A percentile compares a stretch with the other conserved stretches of the same genome.
Conservation (phyloP, 2,113 vertebrate genomes). For the Crotalus tigris region DNA sequence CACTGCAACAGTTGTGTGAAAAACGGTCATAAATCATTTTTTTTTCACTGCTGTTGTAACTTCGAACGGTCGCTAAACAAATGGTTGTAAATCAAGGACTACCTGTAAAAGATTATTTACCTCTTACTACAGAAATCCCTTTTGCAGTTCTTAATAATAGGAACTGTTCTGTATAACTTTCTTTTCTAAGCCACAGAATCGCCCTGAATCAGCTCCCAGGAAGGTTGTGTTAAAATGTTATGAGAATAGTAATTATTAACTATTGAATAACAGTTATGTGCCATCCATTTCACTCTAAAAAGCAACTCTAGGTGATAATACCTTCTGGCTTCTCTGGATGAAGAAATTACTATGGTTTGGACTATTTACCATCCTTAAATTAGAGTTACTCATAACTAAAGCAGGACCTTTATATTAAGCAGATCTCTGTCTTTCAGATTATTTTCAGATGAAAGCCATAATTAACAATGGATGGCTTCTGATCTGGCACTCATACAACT, state of each 20-base stretch:
- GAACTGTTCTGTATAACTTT: background rate
- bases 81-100: background rate
- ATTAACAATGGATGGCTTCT: background rate
- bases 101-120: background rate
- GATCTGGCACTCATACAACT: background rate
- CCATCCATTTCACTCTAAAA: too few species aligned
- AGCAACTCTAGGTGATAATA: too few species aligned
- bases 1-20: background rate
- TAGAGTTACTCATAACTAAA: background rate
- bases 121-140: background rate
- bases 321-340: background rate
- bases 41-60: background rate
- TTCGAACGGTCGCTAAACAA: background rate
- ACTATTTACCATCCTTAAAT: background rate
- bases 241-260: too few species aligned
- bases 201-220: background rate
- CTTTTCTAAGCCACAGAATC: too few species aligned
- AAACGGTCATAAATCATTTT: background rate
- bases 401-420: background rate
- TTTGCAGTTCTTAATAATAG: background rate
- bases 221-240: background rate
- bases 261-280: too few species aligned
- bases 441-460: background rate
- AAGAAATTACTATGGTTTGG: background rate
- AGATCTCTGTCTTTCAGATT: too few species aligned